Percentiles rank a stretch among this genome's conserved stretches.
phyloP scores from a whole-genome alignment of 2,888 invertebrate genomes.

The Meiosimyza decipiens region DNA sequence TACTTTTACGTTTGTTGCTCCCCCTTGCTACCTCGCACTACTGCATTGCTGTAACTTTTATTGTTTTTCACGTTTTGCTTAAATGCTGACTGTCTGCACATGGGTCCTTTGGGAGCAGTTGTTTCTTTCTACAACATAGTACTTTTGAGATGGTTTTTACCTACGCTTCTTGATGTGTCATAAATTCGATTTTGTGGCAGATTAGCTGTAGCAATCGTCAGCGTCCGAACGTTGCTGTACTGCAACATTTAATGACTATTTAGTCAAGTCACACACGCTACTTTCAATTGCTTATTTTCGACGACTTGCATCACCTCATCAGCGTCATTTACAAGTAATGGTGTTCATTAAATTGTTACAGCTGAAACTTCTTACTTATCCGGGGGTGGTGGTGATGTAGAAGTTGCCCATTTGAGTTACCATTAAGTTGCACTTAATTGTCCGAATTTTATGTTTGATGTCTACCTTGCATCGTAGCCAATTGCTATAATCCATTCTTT shows the following conservation, averaged over 20 bases:
- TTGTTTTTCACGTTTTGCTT: constrained; percentile 13
- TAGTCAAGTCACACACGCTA: constrained; percentile 21
- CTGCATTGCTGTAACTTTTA: constrained; percentile 23
- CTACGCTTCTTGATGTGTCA: constrained; percentile 49
- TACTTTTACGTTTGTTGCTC: not conserved
- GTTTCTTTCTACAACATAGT: too few species aligned
- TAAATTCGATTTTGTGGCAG: constrained; percentile 46
- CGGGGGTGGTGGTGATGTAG: constrained; percentile 21
- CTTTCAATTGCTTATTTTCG: constrained; percentile 1
- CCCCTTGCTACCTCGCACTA: not conserved
- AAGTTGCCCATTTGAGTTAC: constrained; percentile 18
- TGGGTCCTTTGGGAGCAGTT: constrained; percentile 22
- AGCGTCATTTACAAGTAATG: constrained; percentile 49
- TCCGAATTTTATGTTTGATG: constrained; percentile 31
- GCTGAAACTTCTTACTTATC: constrained; percentile 11
- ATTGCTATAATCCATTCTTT: constrained; percentile 20
- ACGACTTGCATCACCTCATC: constrained; percentile 44
- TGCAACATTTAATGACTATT: constrained; percentile 25
- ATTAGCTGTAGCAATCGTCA: constrained; percentile 25
- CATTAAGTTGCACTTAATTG: constrained; percentile 50
- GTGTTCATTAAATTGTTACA: constrained; percentile 42
- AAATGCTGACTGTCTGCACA: not conserved
- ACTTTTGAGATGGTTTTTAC: constrained; percentile 32
- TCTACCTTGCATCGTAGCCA: not conserved
- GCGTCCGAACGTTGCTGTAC: not conserved